Percentiles rank a stretch among this genome's conserved stretches.
These are phyloP conservation scores for Chironomus riparius DNA, from an alignment of 2,888 invertebrate species.

Conservation along the genomic window DNA sequence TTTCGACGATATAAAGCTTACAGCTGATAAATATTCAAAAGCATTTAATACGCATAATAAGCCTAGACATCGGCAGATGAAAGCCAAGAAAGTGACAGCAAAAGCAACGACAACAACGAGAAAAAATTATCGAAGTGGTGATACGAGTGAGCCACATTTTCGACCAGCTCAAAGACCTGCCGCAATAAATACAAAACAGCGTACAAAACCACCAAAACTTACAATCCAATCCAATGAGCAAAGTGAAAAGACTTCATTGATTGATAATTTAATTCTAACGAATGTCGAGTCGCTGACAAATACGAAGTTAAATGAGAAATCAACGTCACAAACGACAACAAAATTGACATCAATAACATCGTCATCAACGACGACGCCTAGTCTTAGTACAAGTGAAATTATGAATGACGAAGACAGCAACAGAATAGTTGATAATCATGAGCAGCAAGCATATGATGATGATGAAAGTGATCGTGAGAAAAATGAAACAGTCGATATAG, in stretches of 20 bases:
- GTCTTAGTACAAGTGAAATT: not conserved
- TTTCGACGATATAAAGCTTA: conserved; percentile 44
- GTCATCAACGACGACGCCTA: conserved; percentile 33
- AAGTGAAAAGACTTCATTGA: conserved; percentile 32
- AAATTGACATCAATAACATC: conserved; percentile 38
- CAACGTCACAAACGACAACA: conserved; percentile 35
- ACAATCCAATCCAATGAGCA: conserved; percentile 27
- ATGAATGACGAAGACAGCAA: no score
- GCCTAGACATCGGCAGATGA: conserved; percentile 44
- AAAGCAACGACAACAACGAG: conserved; percentile 52
- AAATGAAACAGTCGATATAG: not conserved
- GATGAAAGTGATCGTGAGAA: not conserved
- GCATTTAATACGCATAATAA: conserved; percentile 21
- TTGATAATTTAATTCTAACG: conserved; percentile 11
- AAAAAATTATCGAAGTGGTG: conserved; percentile 48
- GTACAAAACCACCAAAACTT: conserved; percentile 30
- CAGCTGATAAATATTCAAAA: conserved; percentile 43
- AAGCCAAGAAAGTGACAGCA: conserved; percentile 53
- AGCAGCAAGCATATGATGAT: not conserved
- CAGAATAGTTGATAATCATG: conserved; percentile 22
- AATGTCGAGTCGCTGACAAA: conserved; percentile 33
- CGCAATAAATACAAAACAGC: conserved; percentile 38
- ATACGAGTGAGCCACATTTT: conserved; percentile 54
- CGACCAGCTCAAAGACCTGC: conserved; percentile 39
- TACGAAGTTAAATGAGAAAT: conserved; percentile 37